phyloP scores from a whole-genome alignment of 1,140 invertebrate genomes.

The Zophobas morio region DNA sequence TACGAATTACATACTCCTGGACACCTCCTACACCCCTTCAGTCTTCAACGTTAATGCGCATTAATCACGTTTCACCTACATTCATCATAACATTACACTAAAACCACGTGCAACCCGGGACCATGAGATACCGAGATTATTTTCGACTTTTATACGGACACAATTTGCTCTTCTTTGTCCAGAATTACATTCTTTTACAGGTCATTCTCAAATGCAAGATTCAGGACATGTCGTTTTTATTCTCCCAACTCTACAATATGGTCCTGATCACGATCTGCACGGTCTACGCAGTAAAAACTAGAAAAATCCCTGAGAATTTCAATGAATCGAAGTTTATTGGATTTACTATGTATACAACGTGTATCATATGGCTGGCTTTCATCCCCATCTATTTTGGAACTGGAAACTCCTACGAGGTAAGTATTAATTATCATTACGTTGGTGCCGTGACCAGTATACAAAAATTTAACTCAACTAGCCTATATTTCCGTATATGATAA shows the following conservation, averaged over 20 bases:
- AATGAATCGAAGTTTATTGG: constrained; percentile 83
- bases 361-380: constrained; percentile 84
- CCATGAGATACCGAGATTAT: no score
- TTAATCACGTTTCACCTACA: no score
- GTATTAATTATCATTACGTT: constrained; percentile 15
- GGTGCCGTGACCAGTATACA: no score
- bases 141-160: no score
- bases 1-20: no score
- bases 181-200: constrained; percentile 52
- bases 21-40: no score
- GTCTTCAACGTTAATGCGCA: no score
- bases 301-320: constrained; percentile 85
- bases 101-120: no score
- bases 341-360: constrained; percentile 86
- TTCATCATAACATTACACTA: no score
- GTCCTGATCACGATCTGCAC: constrained; percentile 81
- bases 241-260: constrained; percentile 82
- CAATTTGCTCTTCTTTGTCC: no score
- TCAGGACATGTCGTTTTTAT: constrained; percentile 77
- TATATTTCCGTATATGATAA: no score
- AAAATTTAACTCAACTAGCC: no score
- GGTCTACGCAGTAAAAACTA: constrained; percentile 82
- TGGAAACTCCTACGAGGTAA: constrained; percentile 75
- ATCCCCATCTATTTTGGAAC: constrained; percentile 83
- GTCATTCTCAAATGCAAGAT: constrained; percentile 79